Conservation (phyloP, 2,888 invertebrate species). For the Silvanus unidentatus region DNA sequence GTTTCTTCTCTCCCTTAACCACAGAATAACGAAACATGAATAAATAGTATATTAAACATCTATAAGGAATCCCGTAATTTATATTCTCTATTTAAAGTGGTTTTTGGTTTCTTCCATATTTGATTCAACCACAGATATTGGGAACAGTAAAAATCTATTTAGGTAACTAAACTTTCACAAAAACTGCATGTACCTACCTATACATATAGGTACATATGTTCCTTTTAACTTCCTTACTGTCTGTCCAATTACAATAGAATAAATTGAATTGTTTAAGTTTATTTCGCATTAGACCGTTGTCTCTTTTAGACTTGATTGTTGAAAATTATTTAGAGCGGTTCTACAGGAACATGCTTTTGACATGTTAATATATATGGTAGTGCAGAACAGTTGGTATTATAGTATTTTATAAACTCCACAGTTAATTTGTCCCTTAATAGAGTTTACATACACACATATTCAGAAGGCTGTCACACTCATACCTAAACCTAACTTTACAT, state of each 20-base stretch:
- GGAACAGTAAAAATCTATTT: no score
- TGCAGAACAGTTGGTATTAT: slow-evolving; percentile 16
- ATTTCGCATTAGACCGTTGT: slow-evolving; percentile 21
- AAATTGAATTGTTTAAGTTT: slow-evolving; percentile 15
- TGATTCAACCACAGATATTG: no score
- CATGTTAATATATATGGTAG: slow-evolving; percentile 24
- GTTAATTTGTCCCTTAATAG: slow-evolving; percentile 12
- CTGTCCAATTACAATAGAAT: slow-evolving; percentile 1
- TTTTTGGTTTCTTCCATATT: no score
- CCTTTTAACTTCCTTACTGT: no score
- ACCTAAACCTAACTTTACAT: no score
- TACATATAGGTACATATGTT: no score
- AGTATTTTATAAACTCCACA: slow-evolving; percentile 18
- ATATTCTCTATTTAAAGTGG: no score
- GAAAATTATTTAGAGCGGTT: slow-evolving; percentile 23
- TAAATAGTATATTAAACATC: neutral
- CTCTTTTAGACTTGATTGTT: slow-evolving; percentile 20
- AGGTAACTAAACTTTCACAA: no score
- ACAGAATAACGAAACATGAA: neutral
- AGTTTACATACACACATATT: neutral
- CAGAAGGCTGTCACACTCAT: no score
- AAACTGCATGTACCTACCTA: no score
- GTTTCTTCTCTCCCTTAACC: slow-evolving; percentile 5
- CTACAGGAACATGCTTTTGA: slow-evolving; percentile 24
- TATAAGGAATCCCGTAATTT: slow-evolving; percentile 5